Base-by-base conservation (phyloP, 2,113 vertebrate species). In the Loxodonta africana region DNA sequence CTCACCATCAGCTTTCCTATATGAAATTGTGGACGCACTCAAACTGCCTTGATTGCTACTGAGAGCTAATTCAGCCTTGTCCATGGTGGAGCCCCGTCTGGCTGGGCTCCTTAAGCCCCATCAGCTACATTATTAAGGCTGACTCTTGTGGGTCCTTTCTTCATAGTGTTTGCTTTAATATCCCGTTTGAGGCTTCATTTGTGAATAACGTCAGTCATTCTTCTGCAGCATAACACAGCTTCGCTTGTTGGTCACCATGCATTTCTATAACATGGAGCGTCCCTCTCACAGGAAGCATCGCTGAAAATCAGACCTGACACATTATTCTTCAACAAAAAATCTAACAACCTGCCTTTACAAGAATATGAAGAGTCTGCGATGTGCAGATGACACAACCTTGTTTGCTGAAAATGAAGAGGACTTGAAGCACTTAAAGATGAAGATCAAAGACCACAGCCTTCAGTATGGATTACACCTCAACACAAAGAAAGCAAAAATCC, bases 1-100 rank as follows among this genome's bases (percentile, higher is more conserved):
- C 65, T 97, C 81, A 91, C 17, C 60, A 4, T 11, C 1, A 96
- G 81, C 30, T 92, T 63, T 77, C 21, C 82, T 78, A 81, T 10
- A 5, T 44, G 84, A 20, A 88, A 78, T 53, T 62, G 3, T 69
- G 33, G 37, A 44, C 2, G 30, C 83, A 97, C 87, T 41, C 6
- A 88, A 97, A 6, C 6, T 21, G 26, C 83, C 60, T 83, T 67
- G 83, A 89, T 94, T 89, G 46, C 86, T 91, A 60, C 51, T 86
- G 48, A 60, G 69, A 97, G 78, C 88, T 96, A 89, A 97, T 91
- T 91, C 69, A 95, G n/a, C 62, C 17, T 94, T 62, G 60, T 67
- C 53, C n/a, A 37, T 23, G 23, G 4, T 83, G 41, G 80, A 91
- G 90, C 9, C 8, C 67, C 92, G 18, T 71, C 51, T 82, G 88